These are phyloP conservation scores for Numenius arquata DNA, from an alignment of 2,113 vertebrate species.

Conservation along the genomic window DNA sequence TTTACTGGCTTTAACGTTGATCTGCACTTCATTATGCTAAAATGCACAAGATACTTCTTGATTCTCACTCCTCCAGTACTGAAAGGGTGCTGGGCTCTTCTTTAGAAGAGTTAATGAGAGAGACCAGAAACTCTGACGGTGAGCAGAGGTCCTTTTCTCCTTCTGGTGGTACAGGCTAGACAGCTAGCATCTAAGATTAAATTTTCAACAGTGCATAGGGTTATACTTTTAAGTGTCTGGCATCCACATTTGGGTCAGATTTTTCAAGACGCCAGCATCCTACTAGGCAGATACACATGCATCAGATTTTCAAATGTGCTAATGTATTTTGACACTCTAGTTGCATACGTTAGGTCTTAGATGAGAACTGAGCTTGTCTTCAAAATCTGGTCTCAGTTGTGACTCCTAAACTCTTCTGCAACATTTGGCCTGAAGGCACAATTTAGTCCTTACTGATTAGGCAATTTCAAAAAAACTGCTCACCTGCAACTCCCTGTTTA, in stretches of 20 bases:
- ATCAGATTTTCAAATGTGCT: not conserved
- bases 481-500: conserved; percentile 15
- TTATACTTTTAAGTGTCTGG: not conserved
- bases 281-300: not conserved
- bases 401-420: not conserved
- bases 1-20: not conserved
- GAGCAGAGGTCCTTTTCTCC: not conserved
- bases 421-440: not conserved
- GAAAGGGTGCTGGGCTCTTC: not conserved
- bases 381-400: not conserved
- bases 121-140: not conserved
- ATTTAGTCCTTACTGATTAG: conserved; percentile 16
- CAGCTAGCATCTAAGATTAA: not conserved
- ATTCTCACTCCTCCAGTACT: not conserved
- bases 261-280: conserved; percentile 13
- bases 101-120: not conserved
- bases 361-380: not conserved
- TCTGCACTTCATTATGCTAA: not conserved
- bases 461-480: conserved; percentile 46
- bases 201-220: conserved; percentile 4
- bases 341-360: not conserved
- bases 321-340: not conserved
- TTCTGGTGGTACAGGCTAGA: not conserved
- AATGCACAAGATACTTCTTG: not conserved
- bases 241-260: not conserved